A percentile compares a stretch with the other conserved stretches of the same genome.
Evolutionary conservation across 2,888 invertebrate genomes (phyloP).

Genomic region (Charanyca ferruginea): DNA sequence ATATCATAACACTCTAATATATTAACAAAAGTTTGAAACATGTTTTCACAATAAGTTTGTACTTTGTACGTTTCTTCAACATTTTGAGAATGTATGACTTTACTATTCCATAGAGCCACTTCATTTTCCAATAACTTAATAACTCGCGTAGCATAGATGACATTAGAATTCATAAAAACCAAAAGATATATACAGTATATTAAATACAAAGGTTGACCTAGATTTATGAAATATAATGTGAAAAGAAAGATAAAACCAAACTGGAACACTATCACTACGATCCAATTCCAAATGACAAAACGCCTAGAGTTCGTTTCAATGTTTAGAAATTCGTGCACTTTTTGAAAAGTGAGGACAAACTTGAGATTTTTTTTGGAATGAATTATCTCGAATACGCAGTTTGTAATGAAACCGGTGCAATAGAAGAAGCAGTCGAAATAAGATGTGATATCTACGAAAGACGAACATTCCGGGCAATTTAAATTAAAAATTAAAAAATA

Average conservation of each 20-base stretch:
- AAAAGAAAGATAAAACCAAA: neutral
- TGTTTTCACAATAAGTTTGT: neutral
- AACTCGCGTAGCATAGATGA: constrained; percentile 25
- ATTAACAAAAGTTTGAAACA: constrained; percentile 29
- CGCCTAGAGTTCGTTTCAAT: neutral
- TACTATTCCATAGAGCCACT: constrained; percentile 37
- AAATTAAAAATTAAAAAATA: neutral
- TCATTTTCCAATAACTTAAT: constrained; percentile 35
- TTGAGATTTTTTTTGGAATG: constrained; percentile 19
- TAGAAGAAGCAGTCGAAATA: constrained; percentile 8
- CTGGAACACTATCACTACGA: neutral
- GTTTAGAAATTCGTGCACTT: constrained; percentile 16
- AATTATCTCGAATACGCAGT: constrained; percentile 1
- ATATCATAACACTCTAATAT: constrained; percentile 36
- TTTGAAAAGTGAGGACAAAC: constrained; percentile 34
- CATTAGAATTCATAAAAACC: constrained; percentile 23
- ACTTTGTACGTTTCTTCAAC: neutral
- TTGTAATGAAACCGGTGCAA: constrained; percentile 4
- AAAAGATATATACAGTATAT: neutral
- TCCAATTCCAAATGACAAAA: constrained; percentile 7
- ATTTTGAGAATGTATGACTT: constrained; percentile 3
- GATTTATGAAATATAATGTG: neutral
- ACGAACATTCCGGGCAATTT: too few relatives aligned
- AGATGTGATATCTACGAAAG: neutral
- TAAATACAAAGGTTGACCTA: neutral